A percentile compares a stretch with the other conserved stretches of the same genome.
phyloP scores from a whole-genome alignment of 2,888 invertebrate species.

The Rhagonycha lutea region DNA sequence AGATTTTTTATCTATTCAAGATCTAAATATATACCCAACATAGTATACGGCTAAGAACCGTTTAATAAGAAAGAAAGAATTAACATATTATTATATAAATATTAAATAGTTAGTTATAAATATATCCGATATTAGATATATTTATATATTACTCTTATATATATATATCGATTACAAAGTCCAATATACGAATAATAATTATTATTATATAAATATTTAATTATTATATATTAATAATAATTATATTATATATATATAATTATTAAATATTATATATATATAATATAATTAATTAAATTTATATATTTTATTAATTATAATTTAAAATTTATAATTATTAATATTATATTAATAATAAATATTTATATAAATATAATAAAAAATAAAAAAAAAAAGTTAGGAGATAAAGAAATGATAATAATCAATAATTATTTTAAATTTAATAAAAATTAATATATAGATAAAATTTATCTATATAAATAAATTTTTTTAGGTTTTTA shows the following conservation, averaged over 20 bases:
- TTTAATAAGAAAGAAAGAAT: not conserved
- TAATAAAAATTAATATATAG: too few species aligned
- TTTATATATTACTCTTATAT: not conserved
- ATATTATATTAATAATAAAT: too few species aligned
- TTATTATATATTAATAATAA: not conserved
- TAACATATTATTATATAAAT: not conserved
- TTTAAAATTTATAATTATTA: too few species aligned
- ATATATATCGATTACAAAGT: not conserved
- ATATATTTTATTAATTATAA: too few species aligned
- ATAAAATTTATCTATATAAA: too few species aligned
- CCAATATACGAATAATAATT: not conserved
- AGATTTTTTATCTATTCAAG: not conserved
- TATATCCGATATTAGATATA: not conserved
- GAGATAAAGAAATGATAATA: too few species aligned
- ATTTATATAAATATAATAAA: too few species aligned
- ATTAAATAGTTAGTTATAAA: not conserved
- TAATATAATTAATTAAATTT: too few species aligned
- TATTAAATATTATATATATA: not conserved
- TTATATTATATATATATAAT: not conserved
- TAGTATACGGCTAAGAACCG: not conserved
- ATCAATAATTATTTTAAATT: too few species aligned
- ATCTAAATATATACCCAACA: not conserved
- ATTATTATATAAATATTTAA: not conserved
- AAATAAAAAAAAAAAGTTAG: too few species aligned
- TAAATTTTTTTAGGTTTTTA: too few species aligned